Conservation (phyloP, 1,140 invertebrate species). For the Trissolcus basalis region DNA sequence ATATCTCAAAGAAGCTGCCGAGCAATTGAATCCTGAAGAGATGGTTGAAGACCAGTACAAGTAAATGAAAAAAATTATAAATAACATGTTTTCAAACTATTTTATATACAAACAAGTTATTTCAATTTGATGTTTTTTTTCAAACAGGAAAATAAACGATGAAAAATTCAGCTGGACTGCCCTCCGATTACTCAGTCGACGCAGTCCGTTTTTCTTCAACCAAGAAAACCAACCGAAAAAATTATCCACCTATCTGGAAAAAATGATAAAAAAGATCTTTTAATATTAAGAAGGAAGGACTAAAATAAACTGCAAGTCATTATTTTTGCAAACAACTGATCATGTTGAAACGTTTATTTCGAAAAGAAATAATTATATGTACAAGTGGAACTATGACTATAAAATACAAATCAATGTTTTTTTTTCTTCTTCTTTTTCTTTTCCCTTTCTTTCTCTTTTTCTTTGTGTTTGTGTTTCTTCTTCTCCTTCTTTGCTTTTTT, state of each 20-base stretch:
- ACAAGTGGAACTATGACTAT: neutral
- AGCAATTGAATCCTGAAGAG: neutral
- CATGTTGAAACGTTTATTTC: neutral
- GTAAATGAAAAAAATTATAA: neutral
- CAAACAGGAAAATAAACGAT: neutral
- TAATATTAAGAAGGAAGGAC: no score
- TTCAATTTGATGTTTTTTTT: neutral
- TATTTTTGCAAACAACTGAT: neutral
- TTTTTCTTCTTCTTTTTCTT: conserved; percentile 33
- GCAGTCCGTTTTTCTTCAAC: neutral
- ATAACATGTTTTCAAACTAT: no score
- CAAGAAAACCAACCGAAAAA: neutral
- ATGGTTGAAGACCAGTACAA: neutral
- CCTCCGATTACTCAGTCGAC: neutral
- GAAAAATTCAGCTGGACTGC: neutral
- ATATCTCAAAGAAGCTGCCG: neutral
- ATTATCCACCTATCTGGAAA: neutral
- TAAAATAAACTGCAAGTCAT: neutral
- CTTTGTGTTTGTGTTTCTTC: conserved; percentile 74
- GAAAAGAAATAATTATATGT: neutral
- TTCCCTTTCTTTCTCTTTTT: conserved; percentile 42
- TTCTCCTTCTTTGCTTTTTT: conserved; percentile 73
- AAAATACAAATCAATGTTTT: conserved; percentile 4
- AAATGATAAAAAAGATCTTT: neutral
- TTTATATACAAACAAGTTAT: no score